Percentiles rank a stretch among this genome's conserved stretches.
Conservation (phyloP, 2,113 vertebrate species). For the Anser brachyrhynchus region DNA sequence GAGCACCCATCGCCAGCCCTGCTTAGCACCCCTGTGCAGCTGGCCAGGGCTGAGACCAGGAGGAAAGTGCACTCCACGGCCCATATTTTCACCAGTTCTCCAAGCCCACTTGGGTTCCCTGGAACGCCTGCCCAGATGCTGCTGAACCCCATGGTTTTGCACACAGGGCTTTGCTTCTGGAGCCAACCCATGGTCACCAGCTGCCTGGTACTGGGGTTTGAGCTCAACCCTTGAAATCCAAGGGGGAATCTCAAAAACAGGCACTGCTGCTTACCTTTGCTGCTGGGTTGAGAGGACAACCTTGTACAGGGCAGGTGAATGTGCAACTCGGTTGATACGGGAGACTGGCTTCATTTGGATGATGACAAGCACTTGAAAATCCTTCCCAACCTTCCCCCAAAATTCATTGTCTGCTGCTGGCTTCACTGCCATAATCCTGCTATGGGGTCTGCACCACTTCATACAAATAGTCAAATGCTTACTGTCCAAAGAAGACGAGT, state of each 20-base stretch:
- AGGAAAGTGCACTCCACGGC: background rate
- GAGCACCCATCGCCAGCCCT: background rate
- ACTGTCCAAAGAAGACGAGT: background rate
- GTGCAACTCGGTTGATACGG: background rate
- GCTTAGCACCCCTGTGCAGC: fast-evolving
- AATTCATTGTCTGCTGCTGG: background rate
- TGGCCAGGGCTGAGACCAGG: background rate
- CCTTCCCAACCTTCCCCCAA: background rate
- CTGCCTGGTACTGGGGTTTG: background rate
- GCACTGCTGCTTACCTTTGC: background rate
- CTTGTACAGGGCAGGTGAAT: background rate
- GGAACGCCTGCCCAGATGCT: background rate
- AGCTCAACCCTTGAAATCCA: background rate
- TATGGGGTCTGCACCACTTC: background rate
- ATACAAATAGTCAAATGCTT: background rate
- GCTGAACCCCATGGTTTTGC: background rate
- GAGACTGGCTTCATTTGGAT: background rate
- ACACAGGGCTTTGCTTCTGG: background rate
- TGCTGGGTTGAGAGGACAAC: background rate
- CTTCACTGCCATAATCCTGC: background rate
- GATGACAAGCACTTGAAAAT: background rate
- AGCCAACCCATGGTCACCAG: background rate
- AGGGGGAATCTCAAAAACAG: background rate
- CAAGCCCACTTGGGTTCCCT: background rate
- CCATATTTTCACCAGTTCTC: background rate